A percentile compares a stretch with the other conserved stretches of the same genome.
Conservation (phyloP, 2,113 vertebrate genomes). For the Coracopsis vasa region DNA sequence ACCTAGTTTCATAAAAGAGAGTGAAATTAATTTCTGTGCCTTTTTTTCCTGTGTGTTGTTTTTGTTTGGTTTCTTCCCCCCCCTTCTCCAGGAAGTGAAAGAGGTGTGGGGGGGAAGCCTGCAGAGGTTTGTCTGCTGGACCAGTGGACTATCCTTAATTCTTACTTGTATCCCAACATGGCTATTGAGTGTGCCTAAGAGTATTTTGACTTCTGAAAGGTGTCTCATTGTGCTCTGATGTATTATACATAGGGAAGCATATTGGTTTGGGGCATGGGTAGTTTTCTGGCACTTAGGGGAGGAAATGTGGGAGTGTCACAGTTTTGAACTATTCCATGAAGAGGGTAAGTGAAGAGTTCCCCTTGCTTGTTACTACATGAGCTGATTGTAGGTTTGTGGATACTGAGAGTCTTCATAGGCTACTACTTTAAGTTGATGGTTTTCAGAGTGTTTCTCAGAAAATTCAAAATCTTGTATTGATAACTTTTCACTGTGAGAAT, state of each 20-base stretch:
- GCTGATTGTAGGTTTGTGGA: background rate
- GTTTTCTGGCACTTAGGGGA: background rate
- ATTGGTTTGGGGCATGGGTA: fast-evolving
- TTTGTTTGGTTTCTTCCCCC: background rate
- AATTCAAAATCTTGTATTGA: background rate
- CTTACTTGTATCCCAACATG: background rate
- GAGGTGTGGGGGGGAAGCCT: background rate
- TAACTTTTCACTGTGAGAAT: background rate
- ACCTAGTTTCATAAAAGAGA: background rate
- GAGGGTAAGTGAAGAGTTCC: background rate
- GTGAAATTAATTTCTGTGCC: background rate
- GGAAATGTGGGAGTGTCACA: fast-evolving
- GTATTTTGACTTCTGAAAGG: background rate
- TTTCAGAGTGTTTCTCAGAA: background rate
- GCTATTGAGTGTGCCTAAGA: background rate
- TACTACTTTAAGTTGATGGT: fast-evolving
- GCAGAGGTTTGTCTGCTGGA: background rate
- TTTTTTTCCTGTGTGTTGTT: background rate
- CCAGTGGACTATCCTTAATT: background rate
- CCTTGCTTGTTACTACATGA: background rate
- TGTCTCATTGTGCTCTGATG: background rate
- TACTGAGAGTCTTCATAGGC: background rate
- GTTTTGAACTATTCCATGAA: background rate
- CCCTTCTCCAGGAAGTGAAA: background rate
- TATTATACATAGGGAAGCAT: background rate